Conservation (phyloP, 2,797 vertebrate species). For the Dermochelys coriacea region DNA sequence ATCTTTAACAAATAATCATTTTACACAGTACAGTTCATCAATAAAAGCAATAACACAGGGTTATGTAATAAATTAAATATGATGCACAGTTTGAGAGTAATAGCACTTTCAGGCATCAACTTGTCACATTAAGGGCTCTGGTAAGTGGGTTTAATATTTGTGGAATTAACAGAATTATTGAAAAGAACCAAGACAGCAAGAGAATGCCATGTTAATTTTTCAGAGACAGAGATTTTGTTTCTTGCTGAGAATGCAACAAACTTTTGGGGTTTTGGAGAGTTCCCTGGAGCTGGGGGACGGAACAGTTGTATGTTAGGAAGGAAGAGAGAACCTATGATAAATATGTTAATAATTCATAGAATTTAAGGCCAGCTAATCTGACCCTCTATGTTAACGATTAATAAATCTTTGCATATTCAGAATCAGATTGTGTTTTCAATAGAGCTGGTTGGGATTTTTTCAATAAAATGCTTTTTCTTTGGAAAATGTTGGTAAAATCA, state of each 20-base stretch:
- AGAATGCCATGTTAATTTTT: conserved; percentile 77
- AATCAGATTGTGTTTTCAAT: neutral
- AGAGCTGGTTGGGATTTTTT: neutral
- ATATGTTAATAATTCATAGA: neutral
- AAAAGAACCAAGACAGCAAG: conserved; percentile 73
- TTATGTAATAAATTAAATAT: conserved; percentile 81
- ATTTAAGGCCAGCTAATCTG: neutral
- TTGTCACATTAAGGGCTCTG: conserved; percentile 72
- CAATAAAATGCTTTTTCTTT: neutral
- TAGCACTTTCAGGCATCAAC: conserved; percentile 67
- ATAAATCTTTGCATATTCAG: neutral
- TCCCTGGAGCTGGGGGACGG: neutral
- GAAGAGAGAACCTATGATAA: neutral
- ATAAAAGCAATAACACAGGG: conserved; percentile 75
- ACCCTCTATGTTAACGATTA: neutral
- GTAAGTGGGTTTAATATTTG: conserved; percentile 74
- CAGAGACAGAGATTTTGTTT: conserved; percentile 65
- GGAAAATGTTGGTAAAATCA: neutral
- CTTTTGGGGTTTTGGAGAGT: conserved; percentile 1
- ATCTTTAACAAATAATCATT: conserved; percentile 82
- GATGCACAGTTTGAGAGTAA: conserved; percentile 75
- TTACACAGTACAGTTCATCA: conserved; percentile 77
- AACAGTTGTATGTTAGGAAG: neutral
- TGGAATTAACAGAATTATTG: conserved; percentile 69
- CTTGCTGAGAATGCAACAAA: conserved; percentile 68